Evolutionary conservation across 2,888 invertebrate genomes (phyloP).

Genomic region (Drosophila hamatofila): DNA sequence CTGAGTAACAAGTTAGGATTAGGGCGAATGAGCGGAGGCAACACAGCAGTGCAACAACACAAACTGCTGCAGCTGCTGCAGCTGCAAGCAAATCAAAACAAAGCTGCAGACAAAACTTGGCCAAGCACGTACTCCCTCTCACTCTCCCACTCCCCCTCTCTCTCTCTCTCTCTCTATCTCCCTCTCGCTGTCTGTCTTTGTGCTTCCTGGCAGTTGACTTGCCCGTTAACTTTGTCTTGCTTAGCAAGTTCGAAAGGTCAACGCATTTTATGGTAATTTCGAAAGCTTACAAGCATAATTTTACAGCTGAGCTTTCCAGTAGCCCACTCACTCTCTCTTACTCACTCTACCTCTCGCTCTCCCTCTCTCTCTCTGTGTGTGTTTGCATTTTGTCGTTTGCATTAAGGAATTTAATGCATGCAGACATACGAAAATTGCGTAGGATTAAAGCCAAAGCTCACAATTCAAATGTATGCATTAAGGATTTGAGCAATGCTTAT

Average conservation of each 20-base stretch:
- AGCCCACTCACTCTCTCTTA: not conserved
- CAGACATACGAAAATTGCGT: conserved; percentile 36
- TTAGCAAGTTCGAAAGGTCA: conserved; percentile 61
- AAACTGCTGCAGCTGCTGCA: conserved; percentile 20
- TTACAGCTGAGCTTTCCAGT: conserved; percentile 58
- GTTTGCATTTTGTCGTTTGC: conserved; percentile 13
- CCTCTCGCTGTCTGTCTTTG: not conserved
- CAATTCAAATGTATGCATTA: conserved; percentile 33
- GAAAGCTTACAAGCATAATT: conserved; percentile 67
- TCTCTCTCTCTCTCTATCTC: not conserved
- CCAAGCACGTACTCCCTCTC: conserved; percentile 1
- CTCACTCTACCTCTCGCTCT: not conserved
- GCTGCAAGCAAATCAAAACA: conserved; percentile 55
- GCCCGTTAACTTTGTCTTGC: conserved; percentile 34
- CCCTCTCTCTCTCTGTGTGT: not conserved
- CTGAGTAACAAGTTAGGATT: conserved; percentile 66
- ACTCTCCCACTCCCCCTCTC: not conserved
- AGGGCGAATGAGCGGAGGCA: conserved; percentile 51
- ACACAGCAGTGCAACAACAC: conserved; percentile 33
- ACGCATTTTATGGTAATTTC: conserved; percentile 69
- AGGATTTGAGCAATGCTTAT: conserved; percentile 30
- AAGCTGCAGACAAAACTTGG: conserved; percentile 52
- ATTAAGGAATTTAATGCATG: conserved; percentile 49
- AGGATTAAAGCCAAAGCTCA: conserved; percentile 36
- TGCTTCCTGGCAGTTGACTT: conserved; percentile 7